Conservation (phyloP, 1,140 invertebrate species). For the Lutraria rhynchaena region DNA sequence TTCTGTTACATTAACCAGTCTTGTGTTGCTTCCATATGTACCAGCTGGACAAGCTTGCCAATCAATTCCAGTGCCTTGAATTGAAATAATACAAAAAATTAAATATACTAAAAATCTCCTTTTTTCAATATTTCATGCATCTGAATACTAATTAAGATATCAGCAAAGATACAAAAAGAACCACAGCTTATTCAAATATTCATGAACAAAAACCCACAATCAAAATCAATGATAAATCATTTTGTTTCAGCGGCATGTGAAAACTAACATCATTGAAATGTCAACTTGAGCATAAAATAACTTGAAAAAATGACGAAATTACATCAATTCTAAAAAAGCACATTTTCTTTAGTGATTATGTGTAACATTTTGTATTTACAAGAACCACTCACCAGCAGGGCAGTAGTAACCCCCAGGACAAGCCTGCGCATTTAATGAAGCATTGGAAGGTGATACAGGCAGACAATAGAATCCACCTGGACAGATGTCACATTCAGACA, state of each 20-base stretch:
- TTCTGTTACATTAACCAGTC: constrained; percentile 68
- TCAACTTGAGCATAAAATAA: no score
- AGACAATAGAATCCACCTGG: constrained; percentile 74
- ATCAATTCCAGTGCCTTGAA: constrained; percentile 77
- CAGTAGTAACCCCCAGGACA: constrained; percentile 79
- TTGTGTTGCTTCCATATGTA: constrained; percentile 70
- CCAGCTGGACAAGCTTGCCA: constrained; percentile 77
- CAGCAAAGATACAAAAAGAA: no score
- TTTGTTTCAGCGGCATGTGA: no score
- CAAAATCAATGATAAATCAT: no score
- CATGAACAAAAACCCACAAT: no score
- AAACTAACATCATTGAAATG: no score
- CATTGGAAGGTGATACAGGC: constrained; percentile 72
- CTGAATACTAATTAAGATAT: no score
- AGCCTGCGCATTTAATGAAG: constrained; percentile 70
- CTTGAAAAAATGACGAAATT: no score
- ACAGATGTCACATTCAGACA: constrained; percentile 67
- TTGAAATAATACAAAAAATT: constrained; percentile 36
- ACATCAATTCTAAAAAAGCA: background rate
- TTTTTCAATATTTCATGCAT: no score
- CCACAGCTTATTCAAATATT: no score
- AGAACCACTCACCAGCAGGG: constrained; percentile 71
- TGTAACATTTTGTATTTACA: no score
- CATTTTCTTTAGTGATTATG: background rate
- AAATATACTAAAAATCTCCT: background rate